Percentiles rank a stretch among this genome's conserved stretches.
Conservation (phyloP, 35 echinoderm and acorn worm species). For the Apostichopus parvimensis region DNA sequence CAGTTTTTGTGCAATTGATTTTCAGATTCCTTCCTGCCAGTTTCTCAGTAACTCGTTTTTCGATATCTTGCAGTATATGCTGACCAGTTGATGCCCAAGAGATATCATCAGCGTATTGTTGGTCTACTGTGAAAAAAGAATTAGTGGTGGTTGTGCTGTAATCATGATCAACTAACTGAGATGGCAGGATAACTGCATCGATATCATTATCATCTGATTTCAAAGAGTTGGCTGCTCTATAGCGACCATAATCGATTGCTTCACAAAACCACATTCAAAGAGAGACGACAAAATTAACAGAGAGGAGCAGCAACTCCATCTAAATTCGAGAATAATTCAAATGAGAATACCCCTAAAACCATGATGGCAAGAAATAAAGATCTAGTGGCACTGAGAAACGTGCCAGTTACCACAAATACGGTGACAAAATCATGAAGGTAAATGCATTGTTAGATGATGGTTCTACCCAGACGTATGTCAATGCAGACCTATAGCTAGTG, state of each 20-base stretch:
- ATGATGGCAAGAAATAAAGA: slow-evolving; percentile 29
- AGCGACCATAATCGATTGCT: slow-evolving; percentile 40
- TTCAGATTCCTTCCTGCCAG: no score
- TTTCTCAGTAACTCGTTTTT: no score
- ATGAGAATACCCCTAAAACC: slow-evolving; percentile 5
- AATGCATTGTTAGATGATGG: slow-evolving; percentile 61
- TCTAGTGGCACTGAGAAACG: neutral
- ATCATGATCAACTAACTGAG: no score
- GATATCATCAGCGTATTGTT: no score
- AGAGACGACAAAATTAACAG: neutral
- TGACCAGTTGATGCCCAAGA: no score
- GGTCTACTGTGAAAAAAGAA: no score
- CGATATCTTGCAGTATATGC: no score
- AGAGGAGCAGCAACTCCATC: neutral
- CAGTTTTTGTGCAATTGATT: no score
- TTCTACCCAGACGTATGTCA: slow-evolving; percentile 1
- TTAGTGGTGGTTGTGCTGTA: no score
- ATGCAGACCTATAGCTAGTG: neutral
- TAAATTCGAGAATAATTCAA: neutral
- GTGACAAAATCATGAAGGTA: slow-evolving; percentile 23
- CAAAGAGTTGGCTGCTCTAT: neutral
- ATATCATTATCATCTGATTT: no score
- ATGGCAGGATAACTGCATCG: no score
- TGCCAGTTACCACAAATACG: slow-evolving; percentile 32
- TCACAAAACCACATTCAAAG: neutral